phyloP scores from a whole-genome alignment of 2,888 invertebrate species.

The Alentia gelatinosa region DNA sequence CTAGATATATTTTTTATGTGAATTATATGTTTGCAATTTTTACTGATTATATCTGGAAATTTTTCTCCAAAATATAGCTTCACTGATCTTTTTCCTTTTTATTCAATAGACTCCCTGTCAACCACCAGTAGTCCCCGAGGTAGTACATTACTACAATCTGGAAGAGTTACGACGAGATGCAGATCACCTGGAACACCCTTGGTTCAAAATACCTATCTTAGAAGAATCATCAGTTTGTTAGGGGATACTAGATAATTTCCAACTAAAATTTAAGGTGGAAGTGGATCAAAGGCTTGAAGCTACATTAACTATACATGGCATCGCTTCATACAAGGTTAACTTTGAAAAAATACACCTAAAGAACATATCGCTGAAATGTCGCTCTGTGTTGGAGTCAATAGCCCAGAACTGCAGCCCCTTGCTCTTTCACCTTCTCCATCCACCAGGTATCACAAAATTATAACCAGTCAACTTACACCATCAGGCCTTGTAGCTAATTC shows the following conservation, averaged over 20 bases:
- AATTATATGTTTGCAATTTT: too few species aligned
- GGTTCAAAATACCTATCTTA: neutral
- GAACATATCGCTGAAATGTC: neutral
- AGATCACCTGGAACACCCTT: neutral
- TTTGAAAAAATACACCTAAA: neutral
- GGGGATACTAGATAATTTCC: neutral
- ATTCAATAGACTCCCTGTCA: too few species aligned
- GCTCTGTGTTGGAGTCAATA: neutral
- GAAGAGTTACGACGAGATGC: neutral
- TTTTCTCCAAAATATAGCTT: too few species aligned
- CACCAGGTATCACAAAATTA: neutral
- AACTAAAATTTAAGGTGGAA: neutral
- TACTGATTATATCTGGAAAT: too few species aligned
- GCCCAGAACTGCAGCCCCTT: neutral
- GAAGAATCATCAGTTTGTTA: neutral
- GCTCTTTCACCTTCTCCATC: neutral
- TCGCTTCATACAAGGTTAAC: neutral
- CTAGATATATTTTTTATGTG: too few species aligned
- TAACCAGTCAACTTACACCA: neutral
- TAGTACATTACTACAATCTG: neutral
- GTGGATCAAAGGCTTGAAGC: neutral
- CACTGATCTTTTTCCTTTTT: too few species aligned
- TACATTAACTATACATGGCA: neutral
- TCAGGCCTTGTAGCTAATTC: neutral
- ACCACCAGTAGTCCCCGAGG: neutral